These are phyloP conservation scores for Melanogrammus aeglefinus DNA, from an alignment of 2,797 vertebrate genomes.

Conservation along the genomic window DNA sequence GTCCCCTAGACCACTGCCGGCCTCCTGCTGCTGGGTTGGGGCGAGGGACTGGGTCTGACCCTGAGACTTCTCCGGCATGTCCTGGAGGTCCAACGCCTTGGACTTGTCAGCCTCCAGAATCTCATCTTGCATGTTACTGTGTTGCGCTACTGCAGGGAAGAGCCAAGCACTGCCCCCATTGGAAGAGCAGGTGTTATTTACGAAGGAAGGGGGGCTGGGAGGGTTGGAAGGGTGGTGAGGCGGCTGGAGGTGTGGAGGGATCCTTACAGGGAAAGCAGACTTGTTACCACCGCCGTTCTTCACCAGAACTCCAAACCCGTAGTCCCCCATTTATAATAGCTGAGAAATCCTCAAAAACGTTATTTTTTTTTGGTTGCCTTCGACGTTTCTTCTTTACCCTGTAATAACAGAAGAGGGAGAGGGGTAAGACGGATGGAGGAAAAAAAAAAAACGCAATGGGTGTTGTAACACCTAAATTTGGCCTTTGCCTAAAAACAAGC, in stretches of 20 bases:
- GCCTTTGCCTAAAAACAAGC: conserved; percentile 18
- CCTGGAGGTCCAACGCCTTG: conserved; percentile 80
- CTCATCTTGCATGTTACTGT: conserved; percentile 99
- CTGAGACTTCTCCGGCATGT: conserved; percentile 88
- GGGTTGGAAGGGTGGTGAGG: conserved; percentile 86
- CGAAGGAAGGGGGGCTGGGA: conserved; percentile 92
- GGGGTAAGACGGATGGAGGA: conserved; percentile 6
- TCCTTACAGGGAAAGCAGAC: conserved; percentile 96
- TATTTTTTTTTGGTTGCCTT: conserved; percentile 57
- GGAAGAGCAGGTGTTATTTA: conserved; percentile 95
- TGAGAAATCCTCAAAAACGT: conserved; percentile 64
- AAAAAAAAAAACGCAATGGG: conserved; percentile 15
- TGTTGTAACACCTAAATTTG: neutral
- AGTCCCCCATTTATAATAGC: conserved; percentile 98
- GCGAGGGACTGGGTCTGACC: conserved; percentile 79
- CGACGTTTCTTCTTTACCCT: neutral
- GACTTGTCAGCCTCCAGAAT: conserved; percentile 96
- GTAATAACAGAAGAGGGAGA: neutral
- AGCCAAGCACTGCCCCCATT: conserved; percentile 97
- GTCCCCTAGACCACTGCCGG: conserved; percentile 84
- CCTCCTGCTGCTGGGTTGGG: conserved; percentile 90
- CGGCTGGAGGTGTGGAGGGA: conserved; percentile 97
- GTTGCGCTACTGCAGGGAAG: conserved; percentile 90
- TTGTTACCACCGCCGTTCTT: conserved; percentile 98
- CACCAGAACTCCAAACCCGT: conserved; percentile 99